Evolutionary conservation across 2,113 vertebrate species (phyloP).

Genomic region (Bos indicus): DNA sequence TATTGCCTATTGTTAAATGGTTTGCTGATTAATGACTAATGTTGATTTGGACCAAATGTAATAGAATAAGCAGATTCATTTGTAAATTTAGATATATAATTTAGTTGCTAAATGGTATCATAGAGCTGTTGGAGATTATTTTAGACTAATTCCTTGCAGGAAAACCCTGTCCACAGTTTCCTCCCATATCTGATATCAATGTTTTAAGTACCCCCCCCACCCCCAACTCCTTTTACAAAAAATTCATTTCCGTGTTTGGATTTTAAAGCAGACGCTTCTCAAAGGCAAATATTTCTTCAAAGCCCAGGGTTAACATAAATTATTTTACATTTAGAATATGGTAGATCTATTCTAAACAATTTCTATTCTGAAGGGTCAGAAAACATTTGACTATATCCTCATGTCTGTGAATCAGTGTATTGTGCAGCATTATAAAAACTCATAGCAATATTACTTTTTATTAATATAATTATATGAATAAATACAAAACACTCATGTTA

Average conservation of each 20-base stretch:
- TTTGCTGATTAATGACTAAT: slow-evolving; percentile 42
- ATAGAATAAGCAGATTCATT: slow-evolving; percentile 49
- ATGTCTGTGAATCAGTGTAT: neutral
- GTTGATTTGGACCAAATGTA: slow-evolving; percentile 41
- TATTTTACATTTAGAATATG: slow-evolving; percentile 28
- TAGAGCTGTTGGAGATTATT: slow-evolving; percentile 1
- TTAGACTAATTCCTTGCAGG: neutral
- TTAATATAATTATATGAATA: neutral
- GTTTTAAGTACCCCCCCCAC: neutral
- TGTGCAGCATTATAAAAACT: neutral
- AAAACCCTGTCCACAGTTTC: neutral
- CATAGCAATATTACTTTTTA: neutral
- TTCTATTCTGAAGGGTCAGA: neutral
- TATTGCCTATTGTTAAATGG: slow-evolving; percentile 45
- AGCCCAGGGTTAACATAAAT: slow-evolving; percentile 4
- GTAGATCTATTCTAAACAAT: neutral
- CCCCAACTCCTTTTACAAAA: neutral
- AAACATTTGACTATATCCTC: slow-evolving; percentile 23
- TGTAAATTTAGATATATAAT: slow-evolving; percentile 53
- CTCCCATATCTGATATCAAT: neutral
- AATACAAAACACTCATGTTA: neutral
- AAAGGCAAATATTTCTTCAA: neutral
- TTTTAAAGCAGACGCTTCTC: neutral
- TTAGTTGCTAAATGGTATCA: slow-evolving; percentile 17
- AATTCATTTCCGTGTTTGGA: neutral